Evolutionary conservation across 37 sponge, comb jelly and placozoan species (phyloP), one percentile per base, ranked within the genome.

Genomic region (Theonella swinhoei): DNA sequence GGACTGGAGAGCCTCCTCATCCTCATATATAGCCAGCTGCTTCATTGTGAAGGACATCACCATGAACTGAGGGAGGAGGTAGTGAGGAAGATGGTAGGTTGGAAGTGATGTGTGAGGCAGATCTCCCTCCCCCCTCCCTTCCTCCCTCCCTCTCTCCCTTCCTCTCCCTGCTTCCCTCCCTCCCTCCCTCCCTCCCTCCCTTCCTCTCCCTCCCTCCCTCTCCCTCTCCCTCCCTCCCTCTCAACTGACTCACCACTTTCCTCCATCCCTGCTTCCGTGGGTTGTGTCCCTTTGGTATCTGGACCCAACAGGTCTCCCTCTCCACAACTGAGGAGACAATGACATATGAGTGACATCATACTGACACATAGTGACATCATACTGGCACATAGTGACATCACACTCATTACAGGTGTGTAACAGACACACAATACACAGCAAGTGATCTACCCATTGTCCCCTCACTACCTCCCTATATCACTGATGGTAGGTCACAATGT

Each of bases 221-320:
- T n/a, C n/a, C n/a, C n/a, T n/a, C n/a, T n/a, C n/a, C n/a, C n/a
- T n/a, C n/a, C n/a, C n/a, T n/a, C n/a, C n/a, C n/a, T n/a, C n/a
- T 41, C 23, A 23, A 77, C 14, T n/a, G 31, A 81, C 90, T 32
- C 83, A 94, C 94, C 86, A 90, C 89, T 40, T 94, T 76, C 38
- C 77, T 88, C 95, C n/a, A n/a, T n/a, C 91, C 95, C 3, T 91
- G 71, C 74, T 91, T 94, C n/a, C 91, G 43, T 0, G 88, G 80
- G 62, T 91, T 79, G 63, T 76, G 85, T 0, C 91, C 91, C 29
- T 75, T 69, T 1, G 93, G 93, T 26, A 92, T 80, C 66, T 82
- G 77, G 33, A 92, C n/a, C 42, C 68, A 74, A 38, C 88, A 79
- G 4, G 86, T 88, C 32, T 92, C 89, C 7, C 54, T 59, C 71